Base-by-base conservation (phyloP, 2,888 invertebrate genomes). In the Phyllotreta cruciferae region DNA sequence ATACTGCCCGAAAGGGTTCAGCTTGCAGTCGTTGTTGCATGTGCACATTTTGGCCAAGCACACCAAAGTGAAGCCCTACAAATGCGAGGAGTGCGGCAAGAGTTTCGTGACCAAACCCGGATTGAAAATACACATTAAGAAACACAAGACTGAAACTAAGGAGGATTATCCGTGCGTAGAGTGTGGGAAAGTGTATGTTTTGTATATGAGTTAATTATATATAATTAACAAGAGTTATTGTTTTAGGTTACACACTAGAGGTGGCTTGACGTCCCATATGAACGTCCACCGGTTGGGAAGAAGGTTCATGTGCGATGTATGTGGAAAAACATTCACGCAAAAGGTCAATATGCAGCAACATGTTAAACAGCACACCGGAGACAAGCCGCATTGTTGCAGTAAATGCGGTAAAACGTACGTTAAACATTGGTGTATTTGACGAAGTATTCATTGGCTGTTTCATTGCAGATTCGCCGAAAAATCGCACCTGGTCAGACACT, bases 281-380 rank as follows among this genome's bases (percentile, higher is more conserved):
- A 81, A 80, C 65, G 81, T 80, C 5, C 82, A 82, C 68, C 73
- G 80, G 57, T 67, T 81, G 10, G 82, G 82, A 7, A 69, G 80
- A 49, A 69, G 80, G 44, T 81, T 81, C 78, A 78, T 82, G 74
- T 88, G 88, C 74, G 86, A 86, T 42, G 80, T 87, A 5, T 88
- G 88, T 78, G 82, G 79, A 44, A 82, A 83, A 67, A 78, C 80
- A 0, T 87, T 86, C 72, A 81, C 82, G 9, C 87, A 87, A 74
- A 83, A 83, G 75, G 82, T 82, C 3, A 82, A 82, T 66, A 81
- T 82, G 81, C 81, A 80, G 65, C 82, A 82, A 66, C 82, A 82
- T 69, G 81, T 80, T n/a, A 81, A 81, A 68, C 80, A 81, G 61
- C 82, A 82, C 69, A 82, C 81, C 2, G 83, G 83, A 37, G 81